Base-by-base conservation (phyloP, 1,140 invertebrate species). In the Drosophila tani region DNA sequence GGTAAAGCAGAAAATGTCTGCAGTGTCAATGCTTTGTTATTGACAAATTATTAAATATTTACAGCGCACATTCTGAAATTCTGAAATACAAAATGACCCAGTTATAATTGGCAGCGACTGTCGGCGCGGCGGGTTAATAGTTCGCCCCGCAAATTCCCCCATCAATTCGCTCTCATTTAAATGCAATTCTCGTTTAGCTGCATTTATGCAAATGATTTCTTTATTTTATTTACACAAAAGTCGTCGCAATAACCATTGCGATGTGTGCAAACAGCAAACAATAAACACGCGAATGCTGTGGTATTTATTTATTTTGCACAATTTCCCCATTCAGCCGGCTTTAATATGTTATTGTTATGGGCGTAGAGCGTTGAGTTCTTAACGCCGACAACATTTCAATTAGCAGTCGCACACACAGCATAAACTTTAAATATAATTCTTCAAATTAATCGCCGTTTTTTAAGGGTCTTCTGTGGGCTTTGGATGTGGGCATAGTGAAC, bases 401-500 rank as follows among this genome's bases (percentile, higher is more conserved):
- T 78, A 75, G 41, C 57, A 55, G 24, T 55, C 29, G 21, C 19
- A 46, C 50, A 46, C 50, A 14, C n/a, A 50, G 24, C 15, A 38
- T 51, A 29, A 43, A 46, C 27, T 27, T 57, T 70, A 19, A 40
- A 60, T 35, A 50, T 43, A 24, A 58, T 40, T 60, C 17, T n/a
- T 19, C 56, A 63, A 27, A 47, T 46, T 67, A 32, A 24, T 58
- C 29, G 14, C 29, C n/a, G 11, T n/a, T 53, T 19, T 83, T 85
- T 17, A 90, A 95, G 82, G 94, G 95, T 67, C 94, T 95, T n/a
- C 85, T 96, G 2, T 96, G 96, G 96, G 93, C 95, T 3, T 92
- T 96, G 50, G 96, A 96, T 79, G 94, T 94, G 45, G 96, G 96
- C 41, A 93, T 96, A 40, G 94, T 95, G 2, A 95, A 96, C 69